These are phyloP conservation scores for Drosophila sp. DNA, from an alignment of 1,140 invertebrate species.

Conservation along the genomic window DNA sequence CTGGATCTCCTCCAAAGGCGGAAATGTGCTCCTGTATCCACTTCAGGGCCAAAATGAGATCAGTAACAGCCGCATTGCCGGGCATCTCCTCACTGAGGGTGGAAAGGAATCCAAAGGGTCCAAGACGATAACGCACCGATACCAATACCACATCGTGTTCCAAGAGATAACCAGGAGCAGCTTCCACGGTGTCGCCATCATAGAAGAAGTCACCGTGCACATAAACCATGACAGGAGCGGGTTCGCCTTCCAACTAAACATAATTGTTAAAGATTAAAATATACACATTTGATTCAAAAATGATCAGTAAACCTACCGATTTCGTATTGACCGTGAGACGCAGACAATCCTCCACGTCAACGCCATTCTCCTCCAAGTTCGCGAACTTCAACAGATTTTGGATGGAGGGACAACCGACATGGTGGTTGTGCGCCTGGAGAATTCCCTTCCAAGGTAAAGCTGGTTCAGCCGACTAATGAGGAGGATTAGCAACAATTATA, in stretches of 20 bases:
- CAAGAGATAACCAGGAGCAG: conserved; percentile 80
- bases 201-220: conserved; percentile 83
- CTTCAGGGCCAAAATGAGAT: conserved; percentile 87
- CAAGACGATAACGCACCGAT: conserved; percentile 85
- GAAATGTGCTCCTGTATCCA: conserved; percentile 88
- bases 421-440: conserved; percentile 63
- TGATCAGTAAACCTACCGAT: conserved; percentile 48
- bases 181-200: conserved; percentile 71
- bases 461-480: conserved; percentile 62
- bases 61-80: conserved; percentile 89
- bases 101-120: conserved; percentile 86
- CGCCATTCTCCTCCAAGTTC: conserved; percentile 58
- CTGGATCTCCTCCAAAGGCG: conserved; percentile 88
- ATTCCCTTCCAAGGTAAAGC: conserved; percentile 85
- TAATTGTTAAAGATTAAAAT: background rate
- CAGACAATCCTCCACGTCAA: conserved; percentile 76
- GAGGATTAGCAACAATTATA: too few species aligned
- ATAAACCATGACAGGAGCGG: conserved; percentile 80
- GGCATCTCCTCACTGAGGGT: conserved; percentile 86
- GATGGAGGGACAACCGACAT: conserved; percentile 76
- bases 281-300: background rate
- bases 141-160: conserved; percentile 85
- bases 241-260: conserved; percentile 57
- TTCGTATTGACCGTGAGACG: conserved; percentile 73
- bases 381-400: conserved; percentile 61